Evolutionary conservation across 2,888 invertebrate genomes (phyloP).

Genomic region (Marronus borbonicus): DNA sequence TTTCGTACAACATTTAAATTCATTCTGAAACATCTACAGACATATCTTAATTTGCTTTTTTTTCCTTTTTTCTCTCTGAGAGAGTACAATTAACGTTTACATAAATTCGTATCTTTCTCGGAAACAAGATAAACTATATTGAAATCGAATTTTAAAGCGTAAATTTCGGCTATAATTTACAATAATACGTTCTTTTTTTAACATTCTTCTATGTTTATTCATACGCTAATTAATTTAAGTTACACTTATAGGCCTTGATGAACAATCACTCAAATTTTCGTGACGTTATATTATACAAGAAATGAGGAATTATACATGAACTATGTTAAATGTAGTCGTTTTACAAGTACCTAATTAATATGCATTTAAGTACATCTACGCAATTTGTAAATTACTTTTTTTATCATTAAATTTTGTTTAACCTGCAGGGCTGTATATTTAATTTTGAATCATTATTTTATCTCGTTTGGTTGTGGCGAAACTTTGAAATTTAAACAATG

Average conservation of each 20-base stretch:
- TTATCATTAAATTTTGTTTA: too few species aligned
- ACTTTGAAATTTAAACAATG: too few species aligned
- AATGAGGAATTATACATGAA: neutral
- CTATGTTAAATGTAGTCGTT: neutral
- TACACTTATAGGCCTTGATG: constrained; percentile 2
- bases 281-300: neutral
- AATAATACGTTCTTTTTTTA: neutral
- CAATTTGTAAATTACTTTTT: neutral
- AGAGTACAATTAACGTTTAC: constrained; percentile 9
- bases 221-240: neutral
- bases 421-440: too few species aligned
- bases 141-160: constrained; percentile 1
- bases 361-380: neutral
- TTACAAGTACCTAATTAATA: neutral
- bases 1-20: constrained; percentile 41
- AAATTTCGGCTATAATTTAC: neutral
- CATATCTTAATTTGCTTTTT: neutral
- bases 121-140: constrained; percentile 8
- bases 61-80: neutral
- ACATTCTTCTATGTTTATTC: neutral
- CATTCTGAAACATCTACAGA: constrained; percentile 35
- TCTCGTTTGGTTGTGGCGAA: too few species aligned
- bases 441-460: too few species aligned
- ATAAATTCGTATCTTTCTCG: neutral
- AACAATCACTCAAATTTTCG: neutral